phyloP scores from a whole-genome alignment of 1,140 invertebrate species.

The Drosophila novamexicana region DNA sequence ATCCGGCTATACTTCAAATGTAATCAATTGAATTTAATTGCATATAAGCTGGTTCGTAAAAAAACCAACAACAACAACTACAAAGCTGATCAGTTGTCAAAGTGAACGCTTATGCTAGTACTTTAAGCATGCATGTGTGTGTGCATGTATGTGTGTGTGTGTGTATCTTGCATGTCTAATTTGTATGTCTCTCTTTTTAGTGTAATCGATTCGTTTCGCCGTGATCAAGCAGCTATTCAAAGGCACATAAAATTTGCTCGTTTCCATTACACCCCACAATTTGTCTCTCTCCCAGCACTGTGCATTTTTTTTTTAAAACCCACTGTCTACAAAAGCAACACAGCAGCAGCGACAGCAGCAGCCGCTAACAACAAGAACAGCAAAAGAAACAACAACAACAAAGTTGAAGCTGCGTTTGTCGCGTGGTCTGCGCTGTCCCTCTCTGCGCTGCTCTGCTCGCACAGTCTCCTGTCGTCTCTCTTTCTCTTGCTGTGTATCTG shows the following conservation, averaged over 20 bases:
- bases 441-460: constrained; percentile 1
- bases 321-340: constrained; percentile 11
- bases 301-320: constrained; percentile 12
- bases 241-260: constrained; percentile 37
- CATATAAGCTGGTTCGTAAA: constrained; percentile 34
- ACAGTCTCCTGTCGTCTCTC: constrained; percentile 5
- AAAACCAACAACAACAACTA: constrained; percentile 12
- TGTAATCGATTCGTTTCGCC: constrained; percentile 49
- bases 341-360: constrained; percentile 6
- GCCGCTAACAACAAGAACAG: constrained; percentile 17
- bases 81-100: constrained; percentile 48
- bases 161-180: constrained; percentile 38
- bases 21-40: constrained; percentile 50
- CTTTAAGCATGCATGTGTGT: constrained; percentile 11
- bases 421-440: constrained; percentile 40
- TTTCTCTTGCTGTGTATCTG: constrained; percentile 13
- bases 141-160: constrained; percentile 2
- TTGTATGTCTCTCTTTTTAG: constrained; percentile 43
- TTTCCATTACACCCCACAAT: constrained; percentile 37
- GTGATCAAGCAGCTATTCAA: constrained; percentile 50
- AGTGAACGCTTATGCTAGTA: constrained; percentile 28
- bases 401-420: constrained; percentile 52
- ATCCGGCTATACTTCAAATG: constrained; percentile 37
- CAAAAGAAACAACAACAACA: constrained; percentile 18
- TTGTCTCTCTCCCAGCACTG: constrained; percentile 10